These are phyloP conservation scores for Atta cephalotes DNA, from an alignment of 1,140 invertebrate genomes.

Conservation along the genomic window DNA sequence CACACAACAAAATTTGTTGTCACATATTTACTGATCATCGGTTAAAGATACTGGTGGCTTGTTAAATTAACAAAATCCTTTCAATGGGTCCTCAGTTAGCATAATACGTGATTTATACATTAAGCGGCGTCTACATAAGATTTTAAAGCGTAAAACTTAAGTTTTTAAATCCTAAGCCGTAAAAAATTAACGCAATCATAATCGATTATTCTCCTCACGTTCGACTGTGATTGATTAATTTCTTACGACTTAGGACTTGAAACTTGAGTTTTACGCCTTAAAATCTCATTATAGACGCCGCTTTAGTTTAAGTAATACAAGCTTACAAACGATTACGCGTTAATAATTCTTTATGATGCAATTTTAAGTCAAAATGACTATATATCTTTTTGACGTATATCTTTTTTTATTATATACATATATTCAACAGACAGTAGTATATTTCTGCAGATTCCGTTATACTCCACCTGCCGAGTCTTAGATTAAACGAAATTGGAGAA, in stretches of 20 bases:
- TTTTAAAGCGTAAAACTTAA: not conserved
- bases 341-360: not conserved
- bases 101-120: not conserved
- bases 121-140: not conserved
- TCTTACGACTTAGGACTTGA: too few species aligned
- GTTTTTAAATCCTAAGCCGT: too few species aligned
- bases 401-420: not conserved
- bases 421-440: not conserved
- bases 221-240: too few species aligned
- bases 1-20: too few species aligned
- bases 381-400: not conserved
- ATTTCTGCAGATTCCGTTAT: not conserved
- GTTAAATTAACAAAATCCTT: too few species aligned
- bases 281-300: too few species aligned
- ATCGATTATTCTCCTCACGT: too few species aligned
- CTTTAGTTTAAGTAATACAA: not conserved
- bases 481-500: conserved; percentile 21
- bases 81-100: too few species aligned
- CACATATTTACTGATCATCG: too few species aligned
- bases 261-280: too few species aligned
- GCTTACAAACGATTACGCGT: not conserved
- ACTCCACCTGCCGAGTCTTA: not conserved
- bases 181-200: too few species aligned
- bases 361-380: not conserved
- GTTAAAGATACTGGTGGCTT: too few species aligned